Percentiles rank a stretch among this genome's conserved stretches.
phyloP scores from a whole-genome alignment of 2,888 invertebrate genomes.

The Rutpela maculata region DNA sequence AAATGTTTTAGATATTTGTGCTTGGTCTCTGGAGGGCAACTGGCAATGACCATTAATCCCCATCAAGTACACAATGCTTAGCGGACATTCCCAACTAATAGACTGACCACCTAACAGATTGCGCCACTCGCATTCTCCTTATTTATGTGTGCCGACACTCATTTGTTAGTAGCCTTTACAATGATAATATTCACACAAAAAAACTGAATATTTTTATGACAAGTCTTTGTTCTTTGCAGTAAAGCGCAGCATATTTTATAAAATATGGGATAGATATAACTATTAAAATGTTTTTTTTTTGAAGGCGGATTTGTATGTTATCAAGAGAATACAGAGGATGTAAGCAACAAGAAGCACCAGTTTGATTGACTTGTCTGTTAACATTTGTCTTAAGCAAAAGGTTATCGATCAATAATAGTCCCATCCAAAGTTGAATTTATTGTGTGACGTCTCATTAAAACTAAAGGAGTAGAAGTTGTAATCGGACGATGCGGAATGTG shows the following conservation, averaged over 20 bases:
- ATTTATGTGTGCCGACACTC: slow-evolving; percentile 68
- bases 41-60: slow-evolving; percentile 67
- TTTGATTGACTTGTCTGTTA: too few relatives aligned
- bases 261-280: neutral
- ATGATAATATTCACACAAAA: slow-evolving; percentile 34
- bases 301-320: too few relatives aligned
- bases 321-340: too few relatives aligned
- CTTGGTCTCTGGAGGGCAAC: slow-evolving; percentile 65
- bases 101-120: slow-evolving; percentile 72
- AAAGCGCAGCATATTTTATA: neutral
- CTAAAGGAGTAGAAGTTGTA: too few relatives aligned
- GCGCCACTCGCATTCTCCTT: slow-evolving; percentile 69
- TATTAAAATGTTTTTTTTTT: neutral
- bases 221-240: slow-evolving; percentile 17
- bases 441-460: too few relatives aligned
- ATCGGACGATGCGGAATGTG: too few relatives aligned
- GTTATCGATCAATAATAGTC: too few relatives aligned
- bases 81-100: slow-evolving; percentile 72
- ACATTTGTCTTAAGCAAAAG: too few relatives aligned
- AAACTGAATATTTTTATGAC: slow-evolving; percentile 29
- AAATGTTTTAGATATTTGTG: slow-evolving; percentile 70
- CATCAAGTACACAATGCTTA: slow-evolving; percentile 70
- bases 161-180: slow-evolving; percentile 64
- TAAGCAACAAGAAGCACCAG: too few relatives aligned
- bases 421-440: too few relatives aligned